Conservation (phyloP, 2,113 vertebrate genomes). For the Leptobrachium ailaonicum region DNA sequence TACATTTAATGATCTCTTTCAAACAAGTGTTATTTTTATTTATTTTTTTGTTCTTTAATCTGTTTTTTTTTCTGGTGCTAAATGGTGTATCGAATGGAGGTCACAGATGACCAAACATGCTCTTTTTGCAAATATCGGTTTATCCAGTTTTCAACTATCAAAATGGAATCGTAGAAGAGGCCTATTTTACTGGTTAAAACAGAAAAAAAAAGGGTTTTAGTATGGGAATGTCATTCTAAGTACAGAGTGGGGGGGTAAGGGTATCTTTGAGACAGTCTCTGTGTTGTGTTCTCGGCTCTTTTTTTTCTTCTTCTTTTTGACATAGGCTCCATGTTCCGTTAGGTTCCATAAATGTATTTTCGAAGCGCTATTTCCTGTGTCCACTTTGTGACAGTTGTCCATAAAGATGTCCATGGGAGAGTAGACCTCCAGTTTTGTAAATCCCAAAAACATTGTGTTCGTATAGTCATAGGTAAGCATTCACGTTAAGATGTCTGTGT, state of each 20-base stretch:
- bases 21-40: slow-evolving; percentile 73
- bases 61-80: slow-evolving; percentile 77
- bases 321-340: slow-evolving; percentile 57
- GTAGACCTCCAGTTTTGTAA: slow-evolving; percentile 52
- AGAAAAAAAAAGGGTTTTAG: slow-evolving; percentile 85
- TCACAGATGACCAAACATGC: slow-evolving; percentile 79
- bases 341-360: slow-evolving; percentile 54
- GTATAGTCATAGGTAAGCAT: slow-evolving; percentile 51
- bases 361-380: slow-evolving; percentile 57
- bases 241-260: slow-evolving; percentile 72
- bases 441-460: slow-evolving; percentile 52
- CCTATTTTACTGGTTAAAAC: slow-evolving; percentile 83
- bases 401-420: slow-evolving; percentile 55
- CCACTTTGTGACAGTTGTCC: slow-evolving; percentile 52
- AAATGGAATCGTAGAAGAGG: slow-evolving; percentile 82
- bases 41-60: slow-evolving; percentile 69
- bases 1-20: slow-evolving; percentile 98
- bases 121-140: slow-evolving; percentile 77
- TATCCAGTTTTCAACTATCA: slow-evolving; percentile 79
- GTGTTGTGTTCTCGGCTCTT: slow-evolving; percentile 41
- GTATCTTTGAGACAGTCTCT: slow-evolving; percentile 64
- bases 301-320: slow-evolving; percentile 57
- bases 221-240: slow-evolving; percentile 77
- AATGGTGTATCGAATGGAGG: slow-evolving; percentile 69
- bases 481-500: slow-evolving; percentile 62